Evolutionary conservation across 1,140 invertebrate species (phyloP), one percentile per base, ranked within the genome.

Genomic region (Orchesella cincta): DNA sequence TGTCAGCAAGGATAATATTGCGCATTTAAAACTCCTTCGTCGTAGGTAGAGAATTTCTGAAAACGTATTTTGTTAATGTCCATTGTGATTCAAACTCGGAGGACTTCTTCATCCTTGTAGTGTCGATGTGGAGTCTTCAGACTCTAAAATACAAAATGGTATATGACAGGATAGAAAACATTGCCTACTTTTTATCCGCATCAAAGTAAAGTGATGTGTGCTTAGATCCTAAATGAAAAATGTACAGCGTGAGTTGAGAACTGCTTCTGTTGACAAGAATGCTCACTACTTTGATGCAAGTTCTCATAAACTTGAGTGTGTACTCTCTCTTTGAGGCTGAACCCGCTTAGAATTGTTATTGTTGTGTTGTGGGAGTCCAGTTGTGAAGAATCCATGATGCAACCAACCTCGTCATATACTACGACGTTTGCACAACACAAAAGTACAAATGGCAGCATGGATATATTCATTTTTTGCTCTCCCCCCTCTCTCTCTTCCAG

Each of bases 1-100:
- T 33, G 26, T 67, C 62, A 67, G 62, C 28, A 67, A 31, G 62
- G 54, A 62, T 67, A 26, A 33, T 67, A 31, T 31, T 33, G 62
- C 31, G 28, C 62, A 33, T 67, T 46, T 12, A 46, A 12, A 46
- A 12, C 39, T 12, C 39, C 20, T 20, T 12, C 20, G 39, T 46
- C n/a, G n/a, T n/a, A n/a, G n/a, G n/a, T n/a, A n/a, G n/a, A n/a
- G n/a, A n/a, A n/a, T n/a, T n/a, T n/a, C n/a, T n/a, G n/a, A n/a
- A n/a, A n/a, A n/a, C n/a, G n/a, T n/a, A n/a, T n/a, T n/a, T n/a
- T n/a, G n/a, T n/a, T n/a, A n/a, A n/a, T n/a, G n/a, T n/a, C n/a
- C n/a, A n/a, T n/a, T n/a, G n/a, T n/a, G n/a, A n/a, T n/a, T n/a
- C n/a, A n/a, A n/a, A n/a, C n/a, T n/a, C n/a, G n/a, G n/a, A n/a